These are phyloP conservation scores for Phoeniculus purpureus DNA, from an alignment of 2,797 vertebrate genomes.

Conservation along the genomic window DNA sequence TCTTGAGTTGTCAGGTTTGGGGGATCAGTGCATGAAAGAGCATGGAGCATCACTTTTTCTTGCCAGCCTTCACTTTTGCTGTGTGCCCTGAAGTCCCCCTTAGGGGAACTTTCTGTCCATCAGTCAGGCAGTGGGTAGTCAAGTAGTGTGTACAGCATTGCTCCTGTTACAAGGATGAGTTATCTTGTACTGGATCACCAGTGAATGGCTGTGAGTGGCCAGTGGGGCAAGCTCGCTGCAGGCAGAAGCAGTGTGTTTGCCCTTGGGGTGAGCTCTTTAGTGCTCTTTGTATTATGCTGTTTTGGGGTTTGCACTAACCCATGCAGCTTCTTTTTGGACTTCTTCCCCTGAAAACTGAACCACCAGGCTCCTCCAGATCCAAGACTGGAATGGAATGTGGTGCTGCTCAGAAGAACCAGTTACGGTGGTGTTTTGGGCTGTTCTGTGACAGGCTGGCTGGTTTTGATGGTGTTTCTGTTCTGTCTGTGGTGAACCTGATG, in stretches of 20 bases:
- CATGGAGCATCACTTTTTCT: background rate
- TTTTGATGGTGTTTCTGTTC: background rate
- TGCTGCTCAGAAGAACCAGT: background rate
- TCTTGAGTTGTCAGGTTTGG: background rate
- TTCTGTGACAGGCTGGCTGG: background rate
- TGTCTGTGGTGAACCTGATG: conserved; percentile 26
- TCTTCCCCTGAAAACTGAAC: background rate
- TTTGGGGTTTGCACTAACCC: background rate
- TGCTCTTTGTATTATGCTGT: background rate
- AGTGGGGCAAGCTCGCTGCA: background rate
- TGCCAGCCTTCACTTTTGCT: background rate
- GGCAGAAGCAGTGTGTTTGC: background rate
- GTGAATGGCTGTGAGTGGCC: accelerated
- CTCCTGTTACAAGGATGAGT: background rate
- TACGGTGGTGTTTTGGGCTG: conserved; percentile 6
- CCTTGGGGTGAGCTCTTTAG: background rate
- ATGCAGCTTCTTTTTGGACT: background rate
- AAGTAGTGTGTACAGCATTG: background rate
- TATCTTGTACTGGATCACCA: background rate
- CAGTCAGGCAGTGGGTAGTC: background rate
- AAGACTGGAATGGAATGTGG: background rate
- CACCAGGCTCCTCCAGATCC: background rate
- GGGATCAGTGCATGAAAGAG: background rate
- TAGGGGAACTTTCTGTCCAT: background rate
- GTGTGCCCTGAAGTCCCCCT: background rate